Evolutionary conservation across 2,888 invertebrate genomes (phyloP).

Genomic region (Eledone cirrhosa): DNA sequence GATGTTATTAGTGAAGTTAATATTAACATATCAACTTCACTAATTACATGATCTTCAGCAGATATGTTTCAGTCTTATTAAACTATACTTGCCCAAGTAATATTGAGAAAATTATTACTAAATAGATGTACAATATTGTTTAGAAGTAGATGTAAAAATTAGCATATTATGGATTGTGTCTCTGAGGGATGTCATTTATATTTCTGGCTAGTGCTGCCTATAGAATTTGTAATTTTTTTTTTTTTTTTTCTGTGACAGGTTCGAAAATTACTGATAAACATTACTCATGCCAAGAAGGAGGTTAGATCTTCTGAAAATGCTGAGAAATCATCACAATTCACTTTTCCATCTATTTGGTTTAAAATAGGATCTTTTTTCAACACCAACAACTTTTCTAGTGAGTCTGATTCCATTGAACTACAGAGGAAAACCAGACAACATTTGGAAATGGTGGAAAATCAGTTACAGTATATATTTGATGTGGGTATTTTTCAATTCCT

Average conservation of each 20-base stretch:
- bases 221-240: not conserved
- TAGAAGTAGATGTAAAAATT: no score
- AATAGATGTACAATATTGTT: no score
- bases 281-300: not conserved
- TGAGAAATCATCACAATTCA: slow-evolving; percentile 11
- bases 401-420: not conserved
- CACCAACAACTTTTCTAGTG: not conserved
- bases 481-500: no score
- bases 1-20: no score
- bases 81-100: no score
- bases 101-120: no score
- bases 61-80: no score
- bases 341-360: not conserved
- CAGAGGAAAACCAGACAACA: not conserved
- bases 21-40: no score
- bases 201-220: no score
- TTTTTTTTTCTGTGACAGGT: not conserved
- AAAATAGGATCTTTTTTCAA: slow-evolving; percentile 6
- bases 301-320: not conserved
- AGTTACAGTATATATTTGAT: not conserved
- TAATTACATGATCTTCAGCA: no score
- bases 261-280: slow-evolving; percentile 9
- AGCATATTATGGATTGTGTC: no score
- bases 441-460: not conserved
- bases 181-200: no score